Evolutionary conservation across 2,888 invertebrate species (phyloP).

Genomic region (Furcula furcula): DNA sequence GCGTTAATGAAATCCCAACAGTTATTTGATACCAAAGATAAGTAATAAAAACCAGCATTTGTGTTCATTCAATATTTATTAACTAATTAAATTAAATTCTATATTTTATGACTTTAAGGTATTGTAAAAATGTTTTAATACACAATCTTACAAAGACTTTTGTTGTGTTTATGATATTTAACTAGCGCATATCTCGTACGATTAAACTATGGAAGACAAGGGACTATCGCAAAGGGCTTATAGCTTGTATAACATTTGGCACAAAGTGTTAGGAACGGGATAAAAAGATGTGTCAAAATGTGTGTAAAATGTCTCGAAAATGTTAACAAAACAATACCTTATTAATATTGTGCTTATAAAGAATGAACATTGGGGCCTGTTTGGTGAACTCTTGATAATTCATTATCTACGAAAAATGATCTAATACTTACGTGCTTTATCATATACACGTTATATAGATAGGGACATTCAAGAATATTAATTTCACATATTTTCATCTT

Average conservation of each 20-base stretch:
- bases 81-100: slow-evolving; percentile 66
- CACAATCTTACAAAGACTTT: slow-evolving; percentile 65
- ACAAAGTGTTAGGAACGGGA: slow-evolving; percentile 70
- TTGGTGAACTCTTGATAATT: background rate
- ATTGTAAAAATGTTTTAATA: slow-evolving; percentile 74
- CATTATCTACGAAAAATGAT: too few relatives aligned
- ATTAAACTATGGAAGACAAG: slow-evolving; percentile 73
- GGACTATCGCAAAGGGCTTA: slow-evolving; percentile 55
- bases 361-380: background rate
- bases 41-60: slow-evolving; percentile 40
- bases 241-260: slow-evolving; percentile 62
- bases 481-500: too few relatives aligned
- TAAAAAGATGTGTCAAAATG: slow-evolving; percentile 25
- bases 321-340: slow-evolving; percentile 21
- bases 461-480: too few relatives aligned
- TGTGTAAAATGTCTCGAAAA: slow-evolving; percentile 31
- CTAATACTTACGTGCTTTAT: too few relatives aligned
- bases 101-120: slow-evolving; percentile 65
- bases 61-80: slow-evolving; percentile 70
- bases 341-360: slow-evolving; percentile 26
- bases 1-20: slow-evolving; percentile 54
- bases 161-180: slow-evolving; percentile 51
- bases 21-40: slow-evolving; percentile 51
- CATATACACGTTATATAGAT: too few relatives aligned
- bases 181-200: slow-evolving; percentile 38